Evolutionary conservation across 2,888 invertebrate species (phyloP).

Genomic region (Pantelozetes paolii): DNA sequence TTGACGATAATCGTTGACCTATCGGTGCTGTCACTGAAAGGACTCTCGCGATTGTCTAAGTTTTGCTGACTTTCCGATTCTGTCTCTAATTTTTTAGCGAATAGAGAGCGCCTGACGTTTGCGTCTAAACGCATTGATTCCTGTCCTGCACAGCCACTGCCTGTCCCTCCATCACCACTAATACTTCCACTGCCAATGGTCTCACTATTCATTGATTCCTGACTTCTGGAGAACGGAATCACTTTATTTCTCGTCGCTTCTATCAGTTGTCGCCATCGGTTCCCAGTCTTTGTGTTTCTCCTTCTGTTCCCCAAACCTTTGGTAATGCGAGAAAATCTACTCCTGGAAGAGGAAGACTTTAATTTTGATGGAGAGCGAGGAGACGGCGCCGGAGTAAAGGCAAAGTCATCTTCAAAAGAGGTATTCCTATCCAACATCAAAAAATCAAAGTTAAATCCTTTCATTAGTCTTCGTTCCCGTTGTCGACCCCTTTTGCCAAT

Average conservation of each 20-base stretch:
- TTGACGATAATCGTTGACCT: conserved; percentile 5
- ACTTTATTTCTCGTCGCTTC: conserved; percentile 46
- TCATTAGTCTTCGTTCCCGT: conserved; percentile 86
- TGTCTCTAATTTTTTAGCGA: conserved; percentile 36
- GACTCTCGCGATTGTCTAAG: neutral
- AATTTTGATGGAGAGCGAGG: conserved; percentile 29
- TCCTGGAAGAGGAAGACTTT: conserved; percentile 46
- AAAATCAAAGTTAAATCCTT: conserved; percentile 71
- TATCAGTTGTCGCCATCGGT: conserved; percentile 46
- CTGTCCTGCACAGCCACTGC: neutral
- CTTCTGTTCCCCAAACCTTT: conserved; percentile 50
- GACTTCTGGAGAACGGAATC: conserved; percentile 42
- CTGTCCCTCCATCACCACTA: conserved; percentile 11
- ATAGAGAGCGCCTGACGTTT: conserved; percentile 36
- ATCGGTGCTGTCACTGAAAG: conserved; percentile 3
- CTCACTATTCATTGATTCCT: conserved; percentile 42
- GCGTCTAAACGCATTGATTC: conserved; percentile 35
- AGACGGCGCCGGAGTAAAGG: conserved; percentile 3
- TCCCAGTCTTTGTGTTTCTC: conserved; percentile 36
- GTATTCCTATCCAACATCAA: conserved; percentile 27
- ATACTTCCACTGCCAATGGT: conserved; percentile 28
- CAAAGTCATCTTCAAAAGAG: conserved; percentile 41
- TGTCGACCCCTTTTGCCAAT: conserved; percentile 90
- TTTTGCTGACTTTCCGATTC: conserved; percentile 33
- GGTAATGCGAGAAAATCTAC: conserved; percentile 50